Conservation (phyloP, 2,888 invertebrate species). For the Eilema griseolum region DNA sequence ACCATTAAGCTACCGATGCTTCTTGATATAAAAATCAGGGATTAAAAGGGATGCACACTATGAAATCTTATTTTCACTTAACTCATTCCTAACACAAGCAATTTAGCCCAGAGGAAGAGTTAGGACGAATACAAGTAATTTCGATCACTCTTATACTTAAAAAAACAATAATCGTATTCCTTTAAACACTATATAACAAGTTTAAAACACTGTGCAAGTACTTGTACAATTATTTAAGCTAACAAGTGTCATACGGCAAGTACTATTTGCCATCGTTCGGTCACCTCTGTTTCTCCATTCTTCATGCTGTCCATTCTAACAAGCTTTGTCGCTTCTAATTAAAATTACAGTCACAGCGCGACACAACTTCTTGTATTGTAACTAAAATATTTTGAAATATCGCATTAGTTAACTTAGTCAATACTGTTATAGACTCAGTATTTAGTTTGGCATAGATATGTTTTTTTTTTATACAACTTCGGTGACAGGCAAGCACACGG, state of each 20-base stretch:
- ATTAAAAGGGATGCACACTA: no score
- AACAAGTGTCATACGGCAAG: conserved; percentile 4
- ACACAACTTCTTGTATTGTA: conserved; percentile 41
- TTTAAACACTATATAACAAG: background rate
- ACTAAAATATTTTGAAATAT: conserved; percentile 42
- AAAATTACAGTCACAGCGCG: conserved; percentile 45
- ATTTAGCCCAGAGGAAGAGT: no score
- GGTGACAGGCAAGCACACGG: no score
- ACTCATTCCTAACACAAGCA: no score
- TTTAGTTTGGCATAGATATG: background rate
- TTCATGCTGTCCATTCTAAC: conserved; percentile 40
- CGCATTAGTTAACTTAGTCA: conserved; percentile 40
- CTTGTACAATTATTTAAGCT: conserved; percentile 5
- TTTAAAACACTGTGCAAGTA: background rate
- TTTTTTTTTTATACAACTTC: no score
- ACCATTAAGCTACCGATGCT: no score
- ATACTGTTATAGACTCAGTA: conserved; percentile 29
- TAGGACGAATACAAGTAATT: no score
- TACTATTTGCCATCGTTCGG: conserved; percentile 26
- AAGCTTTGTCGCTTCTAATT: conserved; percentile 41
- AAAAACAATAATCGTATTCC: background rate
- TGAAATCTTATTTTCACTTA: no score
- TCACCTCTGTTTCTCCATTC: conserved; percentile 39
- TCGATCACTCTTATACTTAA: no score
- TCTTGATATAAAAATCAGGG: no score